Conservation (phyloP, 2,797 vertebrate species). For the Chelmon rostratus region DNA sequence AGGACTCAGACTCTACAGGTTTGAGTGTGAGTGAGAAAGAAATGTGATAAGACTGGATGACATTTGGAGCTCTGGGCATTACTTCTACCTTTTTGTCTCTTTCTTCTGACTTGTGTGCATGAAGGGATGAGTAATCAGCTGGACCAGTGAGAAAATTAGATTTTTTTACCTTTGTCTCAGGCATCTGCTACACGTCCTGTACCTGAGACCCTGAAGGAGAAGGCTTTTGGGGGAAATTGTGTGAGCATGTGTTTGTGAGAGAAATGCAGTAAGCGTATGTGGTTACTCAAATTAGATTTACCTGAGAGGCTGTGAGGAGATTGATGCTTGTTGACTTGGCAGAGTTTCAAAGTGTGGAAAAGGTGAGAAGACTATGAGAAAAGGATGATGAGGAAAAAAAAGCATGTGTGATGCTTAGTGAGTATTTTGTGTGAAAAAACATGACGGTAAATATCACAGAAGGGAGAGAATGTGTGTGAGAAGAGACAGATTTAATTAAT, state of each 20-base stretch:
- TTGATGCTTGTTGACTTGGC: neutral
- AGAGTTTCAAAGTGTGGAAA: constrained; percentile 9
- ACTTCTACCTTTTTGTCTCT: constrained; percentile 4
- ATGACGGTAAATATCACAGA: constrained; percentile 1
- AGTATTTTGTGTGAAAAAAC: constrained; percentile 25
- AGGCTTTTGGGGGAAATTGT: constrained; percentile 9
- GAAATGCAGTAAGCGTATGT: too few relatives aligned
- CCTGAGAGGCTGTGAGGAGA: constrained; percentile 9
- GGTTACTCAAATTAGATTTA: constrained; percentile 7
- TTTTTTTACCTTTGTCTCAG: constrained; percentile 7
- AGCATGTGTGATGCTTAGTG: neutral
- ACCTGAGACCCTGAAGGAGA: neutral
- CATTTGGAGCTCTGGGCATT: constrained; percentile 13
- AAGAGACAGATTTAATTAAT: neutral
- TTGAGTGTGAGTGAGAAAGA: constrained; percentile 38
- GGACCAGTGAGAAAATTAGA: constrained; percentile 6
- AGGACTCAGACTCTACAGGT: constrained; percentile 50
- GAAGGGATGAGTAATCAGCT: neutral
- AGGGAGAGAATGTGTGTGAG: neutral
- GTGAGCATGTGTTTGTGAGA: constrained; percentile 21
- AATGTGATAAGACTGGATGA: constrained; percentile 23
- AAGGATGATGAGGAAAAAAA: constrained; percentile 20
- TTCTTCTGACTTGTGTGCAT: constrained; percentile 9
- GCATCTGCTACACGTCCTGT: constrained; percentile 9
- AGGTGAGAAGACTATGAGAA: constrained; percentile 13